Percentiles rank a stretch among this genome's conserved stretches.
These are phyloP conservation scores for Pardosa pseudoannulata DNA, from an alignment of 2,888 invertebrate species.

Conservation along the genomic window DNA sequence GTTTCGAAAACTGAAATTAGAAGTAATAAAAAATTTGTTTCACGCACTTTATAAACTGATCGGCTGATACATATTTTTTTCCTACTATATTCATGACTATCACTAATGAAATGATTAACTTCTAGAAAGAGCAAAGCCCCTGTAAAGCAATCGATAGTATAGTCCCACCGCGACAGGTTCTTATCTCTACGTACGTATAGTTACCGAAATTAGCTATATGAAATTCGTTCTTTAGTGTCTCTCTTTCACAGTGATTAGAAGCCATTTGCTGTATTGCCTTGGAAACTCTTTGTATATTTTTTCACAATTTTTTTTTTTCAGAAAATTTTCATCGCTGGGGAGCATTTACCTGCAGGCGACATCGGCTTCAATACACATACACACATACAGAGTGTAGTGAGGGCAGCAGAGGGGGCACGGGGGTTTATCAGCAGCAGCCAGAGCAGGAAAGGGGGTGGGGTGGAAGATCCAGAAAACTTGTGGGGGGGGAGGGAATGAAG, in stretches of 20 bases:
- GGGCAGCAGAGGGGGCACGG: conserved; percentile 17
- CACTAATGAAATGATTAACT: neutral
- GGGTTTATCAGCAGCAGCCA: conserved; percentile 70
- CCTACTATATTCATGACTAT: too few species aligned
- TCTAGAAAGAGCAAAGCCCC: neutral
- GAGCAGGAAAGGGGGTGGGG: conserved; percentile 37
- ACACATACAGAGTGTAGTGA: conserved; percentile 35
- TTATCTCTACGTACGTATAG: neutral
- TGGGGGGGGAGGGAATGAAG: conserved; percentile 20
- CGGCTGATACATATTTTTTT: too few species aligned
- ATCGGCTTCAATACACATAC: conserved; percentile 38
- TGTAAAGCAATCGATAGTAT: too few species aligned
- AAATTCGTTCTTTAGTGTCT: conserved; percentile 9
- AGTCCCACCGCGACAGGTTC: neutral
- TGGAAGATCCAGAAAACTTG: conserved; percentile 17
- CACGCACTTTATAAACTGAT: too few species aligned
- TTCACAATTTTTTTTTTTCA: conserved; percentile 17
- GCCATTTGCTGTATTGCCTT: conserved; percentile 34
- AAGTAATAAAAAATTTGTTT: too few species aligned
- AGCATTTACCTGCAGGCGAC: conserved; percentile 67
- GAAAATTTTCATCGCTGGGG: conserved; percentile 25
- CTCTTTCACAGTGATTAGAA: conserved; percentile 34
- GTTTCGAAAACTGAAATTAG: too few species aligned
- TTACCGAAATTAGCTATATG: neutral
- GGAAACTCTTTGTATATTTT: conserved; percentile 25